These are phyloP conservation scores for Microctenopoma stevenorrisi DNA, from an alignment of 2,797 vertebrate genomes.

Conservation along the genomic window DNA sequence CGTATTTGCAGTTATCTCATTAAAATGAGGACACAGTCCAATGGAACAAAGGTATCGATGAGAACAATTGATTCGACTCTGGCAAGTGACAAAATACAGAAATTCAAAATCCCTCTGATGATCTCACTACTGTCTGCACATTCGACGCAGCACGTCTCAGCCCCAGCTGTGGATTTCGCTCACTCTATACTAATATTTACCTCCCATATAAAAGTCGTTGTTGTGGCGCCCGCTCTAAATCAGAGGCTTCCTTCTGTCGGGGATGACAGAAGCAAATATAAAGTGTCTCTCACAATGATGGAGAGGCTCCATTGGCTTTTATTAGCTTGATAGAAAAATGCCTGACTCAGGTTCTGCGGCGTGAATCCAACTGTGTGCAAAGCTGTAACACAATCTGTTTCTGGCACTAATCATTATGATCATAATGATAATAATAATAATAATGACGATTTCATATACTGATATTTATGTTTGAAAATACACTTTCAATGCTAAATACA, in stretches of 20 bases:
- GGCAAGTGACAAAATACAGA: conserved; percentile 54
- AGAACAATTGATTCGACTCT: conserved; percentile 59
- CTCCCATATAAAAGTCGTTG: conserved; percentile 70
- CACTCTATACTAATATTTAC: conserved; percentile 71
- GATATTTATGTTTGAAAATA: conserved; percentile 15
- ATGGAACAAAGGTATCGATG: conserved; percentile 55
- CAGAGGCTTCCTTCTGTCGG: conserved; percentile 60
- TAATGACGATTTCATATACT: conserved; percentile 27
- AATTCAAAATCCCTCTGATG: conserved; percentile 24
- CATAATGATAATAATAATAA: not conserved
- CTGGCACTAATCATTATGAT: not conserved
- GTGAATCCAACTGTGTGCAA: conserved; percentile 46
- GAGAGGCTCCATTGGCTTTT: conserved; percentile 62
- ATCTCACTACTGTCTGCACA: conserved; percentile 13
- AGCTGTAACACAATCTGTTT: conserved; percentile 40
- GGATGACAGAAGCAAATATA: conserved; percentile 67
- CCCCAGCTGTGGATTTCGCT: conserved; percentile 49
- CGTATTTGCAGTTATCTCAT: conserved; percentile 54
- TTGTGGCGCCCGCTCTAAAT: conserved; percentile 64
- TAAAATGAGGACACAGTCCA: conserved; percentile 48
- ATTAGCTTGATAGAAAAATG: conserved; percentile 51
- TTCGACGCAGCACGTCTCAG: conserved; percentile 5
- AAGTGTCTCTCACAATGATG: conserved; percentile 58
- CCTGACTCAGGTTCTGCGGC: conserved; percentile 41
- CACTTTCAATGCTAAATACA: conserved; percentile 10